phyloP scores from a whole-genome alignment of 2,113 vertebrate genomes.

The Macroglossus sobrinus region DNA sequence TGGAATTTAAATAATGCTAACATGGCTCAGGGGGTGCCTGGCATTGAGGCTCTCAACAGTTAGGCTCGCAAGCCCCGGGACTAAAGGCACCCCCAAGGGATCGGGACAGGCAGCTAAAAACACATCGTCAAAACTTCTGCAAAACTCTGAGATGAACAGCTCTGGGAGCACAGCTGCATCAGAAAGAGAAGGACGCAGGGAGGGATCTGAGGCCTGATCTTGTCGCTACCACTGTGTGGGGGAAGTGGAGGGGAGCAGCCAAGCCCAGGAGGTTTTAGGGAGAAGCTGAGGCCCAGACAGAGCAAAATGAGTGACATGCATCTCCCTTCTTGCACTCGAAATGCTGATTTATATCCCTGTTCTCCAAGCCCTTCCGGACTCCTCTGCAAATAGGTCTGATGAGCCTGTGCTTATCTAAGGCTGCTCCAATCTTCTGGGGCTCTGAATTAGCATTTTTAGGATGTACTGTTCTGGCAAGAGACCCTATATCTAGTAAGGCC shows the following conservation, averaged over 20 bases:
- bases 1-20: constrained; percentile 53
- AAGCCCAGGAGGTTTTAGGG: background rate
- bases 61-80: background rate
- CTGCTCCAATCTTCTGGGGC: constrained; percentile 55
- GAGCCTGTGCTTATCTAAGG: constrained; percentile 51
- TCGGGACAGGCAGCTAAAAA: background rate
- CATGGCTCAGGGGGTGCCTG: background rate
- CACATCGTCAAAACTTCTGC: background rate
- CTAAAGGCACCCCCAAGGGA: background rate
- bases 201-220: background rate
- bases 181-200: rapidly evolving
- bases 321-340: background rate
- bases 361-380: constrained; percentile 43
- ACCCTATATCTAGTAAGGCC: constrained; percentile 69
- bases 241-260: rapidly evolving
- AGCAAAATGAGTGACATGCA: background rate
- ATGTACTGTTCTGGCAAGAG: constrained; percentile 66
- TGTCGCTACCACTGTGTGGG: rapidly evolving
- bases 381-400: constrained; percentile 59
- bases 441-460: constrained; percentile 73
- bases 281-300: background rate
- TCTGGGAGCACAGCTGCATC: background rate
- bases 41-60: background rate
- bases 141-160: background rate
- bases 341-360: constrained; percentile 29